Conservation (phyloP, 2,888 invertebrate species). For the Syrista parreyssii region DNA sequence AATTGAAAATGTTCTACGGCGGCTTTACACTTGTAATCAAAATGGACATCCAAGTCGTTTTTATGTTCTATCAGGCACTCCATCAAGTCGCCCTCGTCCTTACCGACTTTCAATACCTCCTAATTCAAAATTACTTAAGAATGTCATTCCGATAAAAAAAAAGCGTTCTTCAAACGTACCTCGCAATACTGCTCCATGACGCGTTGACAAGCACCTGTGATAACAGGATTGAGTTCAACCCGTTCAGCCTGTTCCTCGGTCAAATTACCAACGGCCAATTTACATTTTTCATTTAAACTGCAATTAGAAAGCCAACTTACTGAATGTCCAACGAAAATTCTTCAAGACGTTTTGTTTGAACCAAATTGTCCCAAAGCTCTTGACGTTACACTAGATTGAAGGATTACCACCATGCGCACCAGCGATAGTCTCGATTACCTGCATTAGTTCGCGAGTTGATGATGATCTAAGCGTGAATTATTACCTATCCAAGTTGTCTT, state of each 20-base stretch:
- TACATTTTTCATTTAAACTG: conserved; percentile 77
- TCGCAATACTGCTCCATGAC: conserved; percentile 84
- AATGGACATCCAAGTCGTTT: conserved; percentile 84
- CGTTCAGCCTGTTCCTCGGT: conserved; percentile 92
- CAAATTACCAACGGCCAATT: conserved; percentile 81
- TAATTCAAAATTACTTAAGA: conserved; percentile 24
- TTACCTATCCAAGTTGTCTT: conserved; percentile 79
- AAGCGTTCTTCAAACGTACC: conserved; percentile 43
- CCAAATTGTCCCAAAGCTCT: too few species aligned
- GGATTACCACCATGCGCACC: not conserved
- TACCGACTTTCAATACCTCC: conserved; percentile 74
- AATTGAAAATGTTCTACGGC: conserved; percentile 98
- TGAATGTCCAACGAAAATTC: not conserved
- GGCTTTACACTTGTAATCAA: conserved; percentile 86
- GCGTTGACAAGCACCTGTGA: conserved; percentile 83
- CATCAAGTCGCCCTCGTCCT: conserved; percentile 90
- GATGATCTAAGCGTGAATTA: too few species aligned
- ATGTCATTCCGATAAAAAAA: conserved; percentile 22
- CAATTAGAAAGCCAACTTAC: conserved; percentile 11
- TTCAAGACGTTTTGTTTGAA: too few species aligned
- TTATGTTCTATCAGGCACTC: conserved; percentile 94
- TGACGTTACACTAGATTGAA: not conserved
- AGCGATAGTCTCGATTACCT: not conserved
- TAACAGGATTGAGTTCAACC: conserved; percentile 88
- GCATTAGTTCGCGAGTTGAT: too few species aligned